These are phyloP conservation scores for Sceloporus undulatus DNA, from an alignment of 2,113 vertebrate species.

Conservation along the genomic window DNA sequence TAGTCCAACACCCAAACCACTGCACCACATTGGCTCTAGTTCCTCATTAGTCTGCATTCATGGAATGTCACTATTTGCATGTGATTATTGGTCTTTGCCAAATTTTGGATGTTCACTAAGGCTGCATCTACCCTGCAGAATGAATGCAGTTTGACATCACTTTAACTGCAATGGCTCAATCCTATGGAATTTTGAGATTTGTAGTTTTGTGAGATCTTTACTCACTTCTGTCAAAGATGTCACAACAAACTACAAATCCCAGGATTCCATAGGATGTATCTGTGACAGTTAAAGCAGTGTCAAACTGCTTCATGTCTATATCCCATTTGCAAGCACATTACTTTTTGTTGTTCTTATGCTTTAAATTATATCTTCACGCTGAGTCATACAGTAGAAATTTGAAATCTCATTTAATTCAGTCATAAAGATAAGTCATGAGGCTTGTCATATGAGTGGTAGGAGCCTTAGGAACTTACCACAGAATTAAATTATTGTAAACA, in stretches of 20 bases:
- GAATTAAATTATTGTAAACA: conserved; percentile 4
- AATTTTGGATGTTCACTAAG: neutral
- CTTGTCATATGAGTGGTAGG: neutral
- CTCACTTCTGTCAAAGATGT: too few relatives aligned
- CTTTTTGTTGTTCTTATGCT: neutral
- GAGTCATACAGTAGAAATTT: neutral
- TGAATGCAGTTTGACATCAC: too few relatives aligned
- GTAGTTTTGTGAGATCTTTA: too few relatives aligned
- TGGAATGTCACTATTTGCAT: neutral
- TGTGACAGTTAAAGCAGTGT: too few relatives aligned
- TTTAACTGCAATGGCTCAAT: too few relatives aligned
- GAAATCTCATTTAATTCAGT: neutral
- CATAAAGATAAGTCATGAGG: neutral
- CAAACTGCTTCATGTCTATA: neutral
- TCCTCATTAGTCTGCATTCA: neutral
- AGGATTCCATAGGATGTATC: too few relatives aligned
- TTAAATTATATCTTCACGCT: neutral
- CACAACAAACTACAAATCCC: too few relatives aligned
- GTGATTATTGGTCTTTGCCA: neutral
- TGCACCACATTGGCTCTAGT: too few relatives aligned
- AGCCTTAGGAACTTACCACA: neutral
- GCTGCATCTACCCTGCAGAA: too few relatives aligned
- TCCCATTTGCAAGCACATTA: neutral
- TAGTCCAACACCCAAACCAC: too few relatives aligned
- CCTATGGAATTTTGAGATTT: too few relatives aligned